Percentiles rank a stretch among this genome's conserved stretches.
These are phyloP conservation scores for Hybognathus amarus DNA, from an alignment of 2,797 vertebrate species.

Conservation along the genomic window DNA sequence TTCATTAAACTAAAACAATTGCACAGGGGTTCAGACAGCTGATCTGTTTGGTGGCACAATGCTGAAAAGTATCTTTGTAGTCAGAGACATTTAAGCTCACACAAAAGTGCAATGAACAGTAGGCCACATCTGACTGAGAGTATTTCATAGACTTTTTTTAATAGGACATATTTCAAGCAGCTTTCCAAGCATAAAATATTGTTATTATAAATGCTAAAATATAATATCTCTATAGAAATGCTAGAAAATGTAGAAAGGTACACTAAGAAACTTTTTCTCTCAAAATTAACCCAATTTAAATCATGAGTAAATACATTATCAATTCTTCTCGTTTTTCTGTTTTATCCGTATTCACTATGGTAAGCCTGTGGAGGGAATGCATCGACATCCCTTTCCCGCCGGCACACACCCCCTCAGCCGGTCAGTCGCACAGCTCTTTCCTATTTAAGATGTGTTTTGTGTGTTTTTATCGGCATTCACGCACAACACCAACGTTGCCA, in stretches of 20 bases:
- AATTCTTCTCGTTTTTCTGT: not conserved
- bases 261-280: too few relatives aligned
- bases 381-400: too few relatives aligned
- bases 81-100: slow-evolving; percentile 2
- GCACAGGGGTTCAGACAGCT: not conserved
- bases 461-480: too few relatives aligned
- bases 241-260: not conserved
- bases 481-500: too few relatives aligned
- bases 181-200: not conserved
- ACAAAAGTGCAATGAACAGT: not conserved
- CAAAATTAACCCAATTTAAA: too few relatives aligned
- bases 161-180: not conserved
- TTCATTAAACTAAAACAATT: slow-evolving; percentile 34
- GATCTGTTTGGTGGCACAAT: not conserved
- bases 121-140: not conserved
- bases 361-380: too few relatives aligned
- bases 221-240: not conserved
- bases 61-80: not conserved
- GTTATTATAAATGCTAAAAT: not conserved
- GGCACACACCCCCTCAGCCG: too few relatives aligned
- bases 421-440: too few relatives aligned
- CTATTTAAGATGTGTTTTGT: too few relatives aligned
- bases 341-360: not conserved
- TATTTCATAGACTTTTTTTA: not conserved
- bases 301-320: not conserved